Evolutionary conservation across 2,888 invertebrate genomes (phyloP).

Genomic region (Pyrrhosoma nymphula): DNA sequence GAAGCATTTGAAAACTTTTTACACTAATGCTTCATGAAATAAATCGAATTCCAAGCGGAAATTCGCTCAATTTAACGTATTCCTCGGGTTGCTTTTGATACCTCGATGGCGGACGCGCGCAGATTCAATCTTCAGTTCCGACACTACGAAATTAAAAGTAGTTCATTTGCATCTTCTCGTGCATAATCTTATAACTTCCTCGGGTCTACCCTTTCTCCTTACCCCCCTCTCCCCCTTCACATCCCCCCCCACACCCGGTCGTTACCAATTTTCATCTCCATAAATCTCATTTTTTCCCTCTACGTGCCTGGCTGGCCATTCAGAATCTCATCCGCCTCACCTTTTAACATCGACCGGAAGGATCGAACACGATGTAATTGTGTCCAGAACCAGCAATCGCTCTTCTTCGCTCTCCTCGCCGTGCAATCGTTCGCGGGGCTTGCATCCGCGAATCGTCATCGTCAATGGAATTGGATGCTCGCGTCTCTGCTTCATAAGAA

Average conservation of each 20-base stretch:
- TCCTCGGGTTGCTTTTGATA: no score
- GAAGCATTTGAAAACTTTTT: no score
- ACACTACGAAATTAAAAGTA: no score
- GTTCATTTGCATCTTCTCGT: no score
- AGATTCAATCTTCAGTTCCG: no score
- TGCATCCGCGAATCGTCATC: background rate
- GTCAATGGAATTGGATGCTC: background rate
- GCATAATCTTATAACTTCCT: background rate
- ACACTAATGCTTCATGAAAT: no score
- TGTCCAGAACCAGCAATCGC: background rate
- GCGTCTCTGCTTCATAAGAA: background rate
- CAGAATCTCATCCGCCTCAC: background rate
- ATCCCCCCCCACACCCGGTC: background rate
- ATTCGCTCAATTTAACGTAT: no score
- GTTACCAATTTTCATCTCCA: background rate
- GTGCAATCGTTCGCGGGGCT: background rate
- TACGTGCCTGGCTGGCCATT: background rate
- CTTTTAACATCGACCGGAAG: slow-evolving; percentile 17
- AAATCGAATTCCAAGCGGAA: no score
- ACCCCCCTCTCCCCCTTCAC: background rate
- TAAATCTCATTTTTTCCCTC: background rate
- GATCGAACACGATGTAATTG: background rate
- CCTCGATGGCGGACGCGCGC: no score
- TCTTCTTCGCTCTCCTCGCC: background rate
- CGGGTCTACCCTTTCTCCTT: background rate